Evolutionary conservation across 2,888 invertebrate genomes (phyloP).

Genomic region (Apantesis nais): DNA sequence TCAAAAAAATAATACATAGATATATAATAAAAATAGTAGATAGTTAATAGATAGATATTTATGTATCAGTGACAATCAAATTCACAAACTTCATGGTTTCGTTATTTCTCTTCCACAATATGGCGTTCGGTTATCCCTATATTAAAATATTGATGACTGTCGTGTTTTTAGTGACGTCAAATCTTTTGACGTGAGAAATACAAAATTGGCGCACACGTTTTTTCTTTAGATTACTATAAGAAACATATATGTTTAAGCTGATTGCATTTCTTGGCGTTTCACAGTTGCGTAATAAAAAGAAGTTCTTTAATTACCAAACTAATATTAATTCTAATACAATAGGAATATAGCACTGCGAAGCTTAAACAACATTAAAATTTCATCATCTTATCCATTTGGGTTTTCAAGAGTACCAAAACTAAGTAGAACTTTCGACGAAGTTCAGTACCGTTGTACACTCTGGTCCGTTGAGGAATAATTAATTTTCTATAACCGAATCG

Average conservation of each 20-base stretch:
- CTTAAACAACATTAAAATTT: conserved; percentile 5
- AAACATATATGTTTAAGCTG: neutral
- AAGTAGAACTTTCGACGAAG: conserved; percentile 7
- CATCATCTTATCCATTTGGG: conserved; percentile 1
- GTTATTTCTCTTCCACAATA: neutral
- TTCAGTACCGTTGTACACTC: conserved; percentile 6
- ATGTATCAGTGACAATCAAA: too few species aligned
- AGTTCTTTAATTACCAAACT: neutral
- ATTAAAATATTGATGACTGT: neutral
- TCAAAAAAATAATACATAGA: too few species aligned
- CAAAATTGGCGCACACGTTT: neutral
- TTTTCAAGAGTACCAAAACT: conserved; percentile 10
- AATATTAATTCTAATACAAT: neutral
- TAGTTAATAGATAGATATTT: too few species aligned
- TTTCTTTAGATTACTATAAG: neutral
- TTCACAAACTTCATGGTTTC: too few species aligned
- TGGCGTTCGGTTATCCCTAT: neutral
- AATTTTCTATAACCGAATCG: conserved; percentile 16
- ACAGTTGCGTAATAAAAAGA: neutral
- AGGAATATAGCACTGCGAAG: neutral
- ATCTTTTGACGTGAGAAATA: neutral
- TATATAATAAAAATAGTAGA: too few species aligned
- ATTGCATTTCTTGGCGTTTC: neutral
- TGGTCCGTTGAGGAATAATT: conserved; percentile 10
- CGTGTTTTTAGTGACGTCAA: neutral